A percentile compares a stretch with the other conserved stretches of the same genome.
Evolutionary conservation across 2,113 vertebrate species (phyloP).

Genomic region (Brienomyrus brachyistius): DNA sequence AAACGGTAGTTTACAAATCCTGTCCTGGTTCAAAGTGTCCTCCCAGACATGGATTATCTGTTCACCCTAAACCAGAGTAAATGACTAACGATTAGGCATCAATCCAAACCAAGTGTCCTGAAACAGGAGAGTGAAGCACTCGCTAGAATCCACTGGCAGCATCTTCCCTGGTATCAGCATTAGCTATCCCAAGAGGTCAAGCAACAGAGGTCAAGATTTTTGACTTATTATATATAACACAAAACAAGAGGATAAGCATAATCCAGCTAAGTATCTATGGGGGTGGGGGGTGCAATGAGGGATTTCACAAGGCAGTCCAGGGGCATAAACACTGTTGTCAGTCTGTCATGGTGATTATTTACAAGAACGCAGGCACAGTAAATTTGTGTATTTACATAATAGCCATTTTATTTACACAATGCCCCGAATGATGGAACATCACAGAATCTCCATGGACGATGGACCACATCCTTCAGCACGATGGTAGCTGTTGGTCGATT

Average conservation of each 20-base stretch:
- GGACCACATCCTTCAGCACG: not conserved
- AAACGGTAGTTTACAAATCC: no score
- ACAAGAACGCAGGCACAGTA: not conserved
- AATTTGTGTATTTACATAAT: not conserved
- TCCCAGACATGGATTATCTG: no score
- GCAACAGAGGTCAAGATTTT: slow-evolving; percentile 43
- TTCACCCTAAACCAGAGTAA: slow-evolving; percentile 32
- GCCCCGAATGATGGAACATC: not conserved
- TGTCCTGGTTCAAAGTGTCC: no score
- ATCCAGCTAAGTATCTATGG: not conserved
- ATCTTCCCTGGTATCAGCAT: not conserved
- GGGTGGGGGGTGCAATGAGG: slow-evolving; percentile 1
- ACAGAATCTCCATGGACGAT: not conserved
- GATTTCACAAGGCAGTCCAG: slow-evolving; percentile 36
- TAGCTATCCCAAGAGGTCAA: not conserved
- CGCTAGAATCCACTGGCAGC: slow-evolving; percentile 30
- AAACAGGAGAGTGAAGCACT: slow-evolving; percentile 35
- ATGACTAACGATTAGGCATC: slow-evolving; percentile 47
- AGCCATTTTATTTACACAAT: not conserved
- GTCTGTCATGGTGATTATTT: not conserved
- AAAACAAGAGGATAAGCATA: not conserved
- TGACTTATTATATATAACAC: not conserved
- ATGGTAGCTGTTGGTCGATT: not conserved
- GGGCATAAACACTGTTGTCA: no score
- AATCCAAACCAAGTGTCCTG: slow-evolving; percentile 29